Percentiles rank a stretch among this genome's conserved stretches.
phyloP scores from a whole-genome alignment of 2,888 invertebrate genomes.

The Pollenia amentaria region DNA sequence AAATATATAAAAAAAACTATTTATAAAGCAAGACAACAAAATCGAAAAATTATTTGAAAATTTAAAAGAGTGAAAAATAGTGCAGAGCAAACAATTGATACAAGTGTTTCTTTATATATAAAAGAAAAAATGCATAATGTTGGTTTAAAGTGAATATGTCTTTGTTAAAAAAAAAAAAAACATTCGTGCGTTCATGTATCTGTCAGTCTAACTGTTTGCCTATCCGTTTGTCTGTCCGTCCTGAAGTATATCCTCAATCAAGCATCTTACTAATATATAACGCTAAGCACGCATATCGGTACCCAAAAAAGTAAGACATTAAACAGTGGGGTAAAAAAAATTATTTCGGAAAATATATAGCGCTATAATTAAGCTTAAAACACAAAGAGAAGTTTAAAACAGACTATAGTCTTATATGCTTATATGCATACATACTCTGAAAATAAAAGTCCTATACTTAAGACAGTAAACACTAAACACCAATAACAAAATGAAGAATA shows the following conservation, averaged over 20 bases:
- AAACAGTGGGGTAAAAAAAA: conserved; percentile 15
- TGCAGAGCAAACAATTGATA: conserved; percentile 61
- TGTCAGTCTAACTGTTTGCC: conserved; percentile 18
- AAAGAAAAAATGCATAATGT: conserved; percentile 7
- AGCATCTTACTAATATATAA: conserved; percentile 65
- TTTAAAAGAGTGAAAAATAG: conserved; percentile 58
- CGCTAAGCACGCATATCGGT: conserved; percentile 70
- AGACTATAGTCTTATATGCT: too few species aligned
- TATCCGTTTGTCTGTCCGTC: conserved; percentile 18
- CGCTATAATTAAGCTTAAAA: too few species aligned
- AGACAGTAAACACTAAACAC: too few species aligned
- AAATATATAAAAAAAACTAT: conserved; percentile 60
- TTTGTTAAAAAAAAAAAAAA: background rate
- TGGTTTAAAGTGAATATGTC: conserved; percentile 20
- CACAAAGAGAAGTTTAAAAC: too few species aligned
- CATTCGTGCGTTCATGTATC: conserved; percentile 39
- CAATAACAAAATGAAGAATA: too few species aligned
- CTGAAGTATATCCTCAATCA: conserved; percentile 57
- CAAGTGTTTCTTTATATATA: conserved; percentile 64
- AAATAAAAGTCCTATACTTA: too few species aligned
- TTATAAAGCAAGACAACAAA: conserved; percentile 41
- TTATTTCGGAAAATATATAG: background rate
- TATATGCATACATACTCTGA: too few species aligned
- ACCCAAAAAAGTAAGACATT: conserved; percentile 12
- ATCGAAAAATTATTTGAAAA: conserved; percentile 30